Evolutionary conservation across 2,113 vertebrate species (phyloP).

Genomic region (Lota lota): DNA sequence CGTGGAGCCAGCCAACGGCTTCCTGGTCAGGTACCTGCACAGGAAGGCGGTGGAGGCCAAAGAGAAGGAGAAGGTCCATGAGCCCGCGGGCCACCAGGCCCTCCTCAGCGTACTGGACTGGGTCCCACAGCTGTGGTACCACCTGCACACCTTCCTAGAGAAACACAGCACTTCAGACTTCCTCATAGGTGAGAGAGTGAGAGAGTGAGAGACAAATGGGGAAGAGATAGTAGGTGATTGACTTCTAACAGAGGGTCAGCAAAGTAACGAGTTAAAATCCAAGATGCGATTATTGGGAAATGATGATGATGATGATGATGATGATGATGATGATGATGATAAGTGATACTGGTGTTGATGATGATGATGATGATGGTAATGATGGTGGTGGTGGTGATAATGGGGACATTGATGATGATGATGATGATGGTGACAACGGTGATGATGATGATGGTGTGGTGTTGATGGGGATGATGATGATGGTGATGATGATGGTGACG

Average conservation of each 20-base stretch:
- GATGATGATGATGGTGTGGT: too few species aligned
- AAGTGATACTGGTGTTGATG: background rate
- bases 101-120: constrained; percentile 89
- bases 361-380: background rate
- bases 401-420: background rate
- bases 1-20: constrained; percentile 92
- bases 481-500: too few species aligned
- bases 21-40: constrained; percentile 89
- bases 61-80: constrained; percentile 69
- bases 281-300: too few species aligned
- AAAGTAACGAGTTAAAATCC: background rate
- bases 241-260: background rate
- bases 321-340: too few species aligned
- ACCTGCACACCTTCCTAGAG: constrained; percentile 94
- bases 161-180: constrained; percentile 97
- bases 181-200: constrained; percentile 83
- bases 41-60: constrained; percentile 88
- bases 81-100: constrained; percentile 77
- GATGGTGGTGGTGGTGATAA: background rate
- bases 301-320: too few species aligned
- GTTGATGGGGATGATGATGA: too few species aligned
- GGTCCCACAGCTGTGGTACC: constrained; percentile 96
- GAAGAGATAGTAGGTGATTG: too few species aligned
- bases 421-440: background rate
- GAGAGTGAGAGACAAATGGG: background rate